Evolutionary conservation across 2,888 invertebrate species (phyloP), one percentile per base, ranked within the genome.

Genomic region (Bellardia pandia): DNA sequence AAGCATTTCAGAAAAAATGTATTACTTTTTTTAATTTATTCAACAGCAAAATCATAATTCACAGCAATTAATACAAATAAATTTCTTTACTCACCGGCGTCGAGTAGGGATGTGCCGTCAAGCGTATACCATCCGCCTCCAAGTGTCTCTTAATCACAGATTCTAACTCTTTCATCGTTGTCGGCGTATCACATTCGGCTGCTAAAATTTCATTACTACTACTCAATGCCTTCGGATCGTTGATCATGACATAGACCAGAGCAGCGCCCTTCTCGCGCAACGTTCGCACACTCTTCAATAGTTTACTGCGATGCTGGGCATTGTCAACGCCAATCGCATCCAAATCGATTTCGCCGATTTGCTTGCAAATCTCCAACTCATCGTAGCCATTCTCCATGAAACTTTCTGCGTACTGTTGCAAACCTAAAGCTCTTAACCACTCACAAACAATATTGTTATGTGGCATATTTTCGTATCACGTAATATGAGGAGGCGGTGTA

Each of bases 341-440:
- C 93, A 98, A 94, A 94, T 98, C 98, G 87, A 98, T 98, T 94
- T 98, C 98, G 77, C 98, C 98, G 92, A 98, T 98, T 94, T 98
- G 98, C 94, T 98, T 98, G 94, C 98, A 98, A 93, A 98, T 98
- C 95, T 98, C 98, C 93, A 98, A 95, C 94, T 98, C 98, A 94
- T 98, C 98, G 94, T 98, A 98, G 89, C 98, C 98, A 94, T 98
- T 98, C 94, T 98, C 98, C 92, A 98, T 96, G 94, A 98, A 98
- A 92, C 98, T 97, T 93, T 98, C 97, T 89, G 98, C 96, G 94
- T 98, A 98, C 93, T 97, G 97, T 91, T 96, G 96, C 92, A 98
- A 95, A 92, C 97, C 97, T 92, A 98, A 96, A 91, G 98, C 98
- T 92, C 97, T 96, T 93, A 98, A 95, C 98, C 98, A 98, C 95